Percentiles rank a stretch among this genome's conserved stretches.
Evolutionary conservation across 1,140 invertebrate genomes (phyloP).

Genomic region (Drepana arcuata): DNA sequence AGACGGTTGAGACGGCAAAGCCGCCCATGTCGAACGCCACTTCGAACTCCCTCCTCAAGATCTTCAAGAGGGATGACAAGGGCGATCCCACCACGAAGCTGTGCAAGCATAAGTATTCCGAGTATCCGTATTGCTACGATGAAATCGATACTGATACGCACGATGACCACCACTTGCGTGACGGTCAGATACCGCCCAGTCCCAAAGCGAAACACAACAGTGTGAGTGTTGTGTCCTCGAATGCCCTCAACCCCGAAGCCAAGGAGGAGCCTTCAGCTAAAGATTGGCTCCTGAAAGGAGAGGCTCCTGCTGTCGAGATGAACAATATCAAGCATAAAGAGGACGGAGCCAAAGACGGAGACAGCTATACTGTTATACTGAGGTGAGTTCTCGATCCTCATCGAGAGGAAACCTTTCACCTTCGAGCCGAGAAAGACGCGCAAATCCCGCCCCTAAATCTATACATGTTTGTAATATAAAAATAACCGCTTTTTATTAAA

Average conservation of each 20-base stretch:
- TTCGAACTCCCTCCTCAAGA: slow-evolving; percentile 52
- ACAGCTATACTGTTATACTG: slow-evolving; percentile 78
- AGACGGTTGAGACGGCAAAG: slow-evolving; percentile 71
- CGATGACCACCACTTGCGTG: slow-evolving; percentile 72
- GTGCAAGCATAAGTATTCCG: slow-evolving; percentile 88
- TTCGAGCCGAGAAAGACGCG: no score
- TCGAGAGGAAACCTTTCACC: no score
- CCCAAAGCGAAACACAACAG: slow-evolving; percentile 52
- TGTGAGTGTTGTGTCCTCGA: slow-evolving; percentile 62
- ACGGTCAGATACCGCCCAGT: slow-evolving; percentile 48
- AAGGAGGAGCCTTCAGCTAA: slow-evolving; percentile 61
- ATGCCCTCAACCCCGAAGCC: slow-evolving; percentile 46
- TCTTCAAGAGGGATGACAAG: slow-evolving; percentile 60
- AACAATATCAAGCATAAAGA: slow-evolving; percentile 65
- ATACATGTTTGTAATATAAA: no score
- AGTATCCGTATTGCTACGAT: slow-evolving; percentile 88
- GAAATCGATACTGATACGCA: slow-evolving; percentile 82
- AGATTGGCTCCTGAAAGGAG: slow-evolving; percentile 57
- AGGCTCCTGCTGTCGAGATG: slow-evolving; percentile 52
- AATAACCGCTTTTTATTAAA: no score
- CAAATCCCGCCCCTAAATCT: no score
- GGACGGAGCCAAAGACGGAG: slow-evolving; percentile 66
- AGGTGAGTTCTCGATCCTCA: no score
- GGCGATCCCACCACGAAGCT: slow-evolving; percentile 76
- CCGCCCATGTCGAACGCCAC: slow-evolving; percentile 40